A percentile compares a stretch with the other conserved stretches of the same genome.
Conservation (phyloP, 2,888 invertebrate genomes). For the Sphaerophoria rueppellii region DNA sequence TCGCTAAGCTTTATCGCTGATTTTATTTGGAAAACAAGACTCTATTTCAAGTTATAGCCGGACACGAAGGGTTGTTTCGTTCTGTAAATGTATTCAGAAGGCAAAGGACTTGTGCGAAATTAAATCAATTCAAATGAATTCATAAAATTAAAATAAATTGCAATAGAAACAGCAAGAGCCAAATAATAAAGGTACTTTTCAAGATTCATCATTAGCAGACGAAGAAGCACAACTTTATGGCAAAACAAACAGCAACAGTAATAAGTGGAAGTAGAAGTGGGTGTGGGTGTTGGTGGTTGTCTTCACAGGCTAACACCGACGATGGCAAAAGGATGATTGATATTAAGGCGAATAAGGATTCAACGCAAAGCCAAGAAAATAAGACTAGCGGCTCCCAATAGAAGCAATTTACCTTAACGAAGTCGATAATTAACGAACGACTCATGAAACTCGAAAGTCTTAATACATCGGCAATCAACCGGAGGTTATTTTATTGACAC, state of each 20-base stretch:
- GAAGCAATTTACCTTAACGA: constrained; percentile 49
- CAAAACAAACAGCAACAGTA: not conserved
- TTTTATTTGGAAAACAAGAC: constrained; percentile 44
- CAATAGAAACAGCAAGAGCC: constrained; percentile 20
- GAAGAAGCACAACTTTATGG: not conserved
- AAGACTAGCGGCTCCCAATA: constrained; percentile 22
- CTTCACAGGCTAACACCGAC: not conserved
- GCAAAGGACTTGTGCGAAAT: constrained; percentile 25
- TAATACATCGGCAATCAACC: constrained; percentile 47
- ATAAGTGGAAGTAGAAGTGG: not conserved
- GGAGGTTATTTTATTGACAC: constrained; percentile 42
- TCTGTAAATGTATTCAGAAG: not conserved
- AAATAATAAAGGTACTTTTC: constrained; percentile 48
- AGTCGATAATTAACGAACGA: constrained; percentile 53
- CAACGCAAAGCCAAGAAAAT: not conserved
- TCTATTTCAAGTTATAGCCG: constrained; percentile 7
- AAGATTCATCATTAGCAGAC: constrained; percentile 54
- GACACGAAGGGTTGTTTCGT: not conserved
- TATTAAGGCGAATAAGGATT: constrained; percentile 14
- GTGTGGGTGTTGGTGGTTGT: not conserved
- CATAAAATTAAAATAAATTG: constrained; percentile 58
- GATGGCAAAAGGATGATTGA: constrained; percentile 1
- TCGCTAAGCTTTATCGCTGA: constrained; percentile 29
- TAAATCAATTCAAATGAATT: constrained; percentile 72
- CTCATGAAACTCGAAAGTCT: constrained; percentile 14